Conservation (phyloP, 2,888 invertebrate genomes). For the Danaus chrysippus region DNA sequence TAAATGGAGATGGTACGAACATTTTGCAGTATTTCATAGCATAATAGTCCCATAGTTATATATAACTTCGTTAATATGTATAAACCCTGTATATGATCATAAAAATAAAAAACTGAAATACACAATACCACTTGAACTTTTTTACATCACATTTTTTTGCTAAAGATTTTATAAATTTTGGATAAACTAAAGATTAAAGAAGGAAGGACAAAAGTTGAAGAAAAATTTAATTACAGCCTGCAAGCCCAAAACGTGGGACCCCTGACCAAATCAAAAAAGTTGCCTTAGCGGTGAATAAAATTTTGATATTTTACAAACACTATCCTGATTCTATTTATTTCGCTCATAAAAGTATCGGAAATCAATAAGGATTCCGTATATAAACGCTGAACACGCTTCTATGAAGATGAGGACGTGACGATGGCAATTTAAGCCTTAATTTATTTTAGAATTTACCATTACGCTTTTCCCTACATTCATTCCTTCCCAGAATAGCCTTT, state of each 20-base stretch:
- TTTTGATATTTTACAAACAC: conserved; percentile 25
- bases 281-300: conserved; percentile 18
- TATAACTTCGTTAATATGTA: too few relatives aligned
- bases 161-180: too few relatives aligned
- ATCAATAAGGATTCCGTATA: conserved; percentile 32
- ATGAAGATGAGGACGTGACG: conserved; percentile 52
- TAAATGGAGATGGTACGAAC: too few relatives aligned
- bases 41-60: too few relatives aligned
- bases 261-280: conserved; percentile 1
- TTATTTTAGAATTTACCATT: conserved; percentile 27
- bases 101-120: too few relatives aligned
- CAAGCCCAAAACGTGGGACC: background rate
- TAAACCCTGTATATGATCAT: too few relatives aligned
- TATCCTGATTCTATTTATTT: conserved; percentile 30
- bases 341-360: conserved; percentile 28
- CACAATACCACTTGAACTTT: too few relatives aligned
- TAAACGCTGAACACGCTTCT: conserved; percentile 30
- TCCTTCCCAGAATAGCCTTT: background rate
- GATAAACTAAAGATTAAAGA: too few relatives aligned
- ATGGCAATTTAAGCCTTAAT: conserved; percentile 44
- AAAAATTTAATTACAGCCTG: too few relatives aligned
- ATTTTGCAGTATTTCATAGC: too few relatives aligned
- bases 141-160: too few relatives aligned
- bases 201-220: too few relatives aligned
- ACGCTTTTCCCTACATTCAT: conserved; percentile 16